Base-by-base conservation (phyloP, 2,113 vertebrate genomes). In the Austrofundulus limnaeus region DNA sequence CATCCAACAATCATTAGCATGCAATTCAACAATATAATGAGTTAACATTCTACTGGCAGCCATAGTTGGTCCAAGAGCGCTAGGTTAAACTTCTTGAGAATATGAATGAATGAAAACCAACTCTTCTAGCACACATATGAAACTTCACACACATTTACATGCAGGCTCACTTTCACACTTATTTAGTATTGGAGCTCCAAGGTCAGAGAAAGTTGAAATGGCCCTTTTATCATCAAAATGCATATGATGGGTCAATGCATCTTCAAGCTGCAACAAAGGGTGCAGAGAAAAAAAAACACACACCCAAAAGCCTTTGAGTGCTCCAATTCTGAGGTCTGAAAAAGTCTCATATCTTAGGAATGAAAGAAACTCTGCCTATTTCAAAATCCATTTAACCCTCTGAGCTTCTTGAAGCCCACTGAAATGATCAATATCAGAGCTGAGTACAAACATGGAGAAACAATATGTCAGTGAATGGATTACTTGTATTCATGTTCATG, bases 1-100 rank as follows among this genome's bases (percentile, higher is more conserved):
- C 53, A 66, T 59, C 58, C 49, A 75, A 69, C 21, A 73, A 51
- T 75, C 65, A 82, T 87, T 85, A 66, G 77, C 70, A 88, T 86
- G 81, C 81, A 1, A 60, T 84, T 76, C 81, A 66, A 48, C 77
- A 65, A 54, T 46, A 61, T 54, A 43, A 24, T 46, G 72, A 78
- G 45, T 89, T 83, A 83, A 64, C 61, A 86, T 87, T 85, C 85
- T 48, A 47, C 23, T 14, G 1, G 71, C 56, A 67, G 42, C 57
- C 50, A 21, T 59, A 38, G 54, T 34, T 51, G 84, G 80, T 87
- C 78, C 79, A 61, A n/a, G 65, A 62, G 68, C 76, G 77, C 65
- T 54, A 19, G 69, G 78, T 60, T 54, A 19, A 65, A 68, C 72
- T 72, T 59, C 74, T 81, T 50, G 58, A 83, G 85, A 84, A 85